phyloP scores from a whole-genome alignment of 2,113 vertebrate genomes.

The Hipposideros armiger region DNA sequence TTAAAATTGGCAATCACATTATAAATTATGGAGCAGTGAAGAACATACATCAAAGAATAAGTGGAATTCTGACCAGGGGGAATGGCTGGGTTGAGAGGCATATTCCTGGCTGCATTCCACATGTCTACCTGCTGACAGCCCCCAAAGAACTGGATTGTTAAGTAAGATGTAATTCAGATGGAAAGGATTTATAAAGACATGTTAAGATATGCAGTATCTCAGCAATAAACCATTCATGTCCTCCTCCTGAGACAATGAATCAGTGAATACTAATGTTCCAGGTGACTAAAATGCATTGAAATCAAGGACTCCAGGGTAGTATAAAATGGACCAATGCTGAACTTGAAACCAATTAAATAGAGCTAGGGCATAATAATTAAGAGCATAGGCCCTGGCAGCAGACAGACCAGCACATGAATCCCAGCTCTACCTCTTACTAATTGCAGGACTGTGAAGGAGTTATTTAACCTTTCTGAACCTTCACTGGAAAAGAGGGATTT shows the following conservation, averaged over 20 bases:
- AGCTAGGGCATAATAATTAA: neutral
- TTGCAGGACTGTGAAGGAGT: neutral
- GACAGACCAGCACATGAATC: neutral
- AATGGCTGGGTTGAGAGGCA: neutral
- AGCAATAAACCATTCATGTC: neutral
- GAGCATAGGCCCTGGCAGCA: neutral
- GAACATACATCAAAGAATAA: neutral
- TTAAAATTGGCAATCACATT: neutral
- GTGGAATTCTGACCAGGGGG: neutral
- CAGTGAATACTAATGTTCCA: slow-evolving; percentile 26
- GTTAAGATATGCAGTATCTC: neutral
- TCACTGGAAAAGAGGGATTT: neutral
- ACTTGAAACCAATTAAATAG: slow-evolving; percentile 8
- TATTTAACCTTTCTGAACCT: neutral
- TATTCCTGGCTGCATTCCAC: neutral
- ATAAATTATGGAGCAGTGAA: neutral
- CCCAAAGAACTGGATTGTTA: neutral
- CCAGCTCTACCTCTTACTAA: neutral
- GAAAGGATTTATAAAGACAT: slow-evolving; percentile 13
- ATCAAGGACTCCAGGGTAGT: neutral
- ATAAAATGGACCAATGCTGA: slow-evolving; percentile 26
- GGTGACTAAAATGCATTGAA: slow-evolving; percentile 39
- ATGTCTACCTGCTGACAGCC: neutral
- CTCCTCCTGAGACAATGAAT: neutral
- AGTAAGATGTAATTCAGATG: neutral